These are phyloP conservation scores for Jordanella pulchra DNA, from an alignment of 2,797 vertebrate species.

Conservation along the genomic window DNA sequence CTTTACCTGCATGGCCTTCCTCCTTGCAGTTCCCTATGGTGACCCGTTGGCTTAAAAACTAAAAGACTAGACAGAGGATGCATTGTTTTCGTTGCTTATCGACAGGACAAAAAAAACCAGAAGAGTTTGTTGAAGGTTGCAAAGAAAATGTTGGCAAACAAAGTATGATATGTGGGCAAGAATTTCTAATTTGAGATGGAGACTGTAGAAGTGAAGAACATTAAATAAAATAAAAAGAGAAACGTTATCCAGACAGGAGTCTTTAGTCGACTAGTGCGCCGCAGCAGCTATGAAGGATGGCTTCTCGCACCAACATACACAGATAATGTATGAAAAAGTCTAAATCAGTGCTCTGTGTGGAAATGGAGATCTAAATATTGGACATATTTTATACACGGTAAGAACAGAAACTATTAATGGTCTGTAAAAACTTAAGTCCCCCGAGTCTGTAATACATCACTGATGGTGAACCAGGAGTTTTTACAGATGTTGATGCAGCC, in stretches of 20 bases:
- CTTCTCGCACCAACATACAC: too few species aligned
- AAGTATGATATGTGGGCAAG: neutral
- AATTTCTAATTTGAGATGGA: neutral
- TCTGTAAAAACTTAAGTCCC: too few species aligned
- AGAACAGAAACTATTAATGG: too few species aligned
- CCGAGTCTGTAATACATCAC: too few species aligned
- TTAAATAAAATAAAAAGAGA: neutral
- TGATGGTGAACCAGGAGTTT: too few species aligned
- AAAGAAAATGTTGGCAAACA: neutral
- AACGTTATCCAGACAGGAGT: neutral
- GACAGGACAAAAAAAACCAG: neutral
- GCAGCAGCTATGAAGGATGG: too few species aligned
- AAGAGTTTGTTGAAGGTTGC: conserved; percentile 3
- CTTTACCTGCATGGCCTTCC: conserved; percentile 23
- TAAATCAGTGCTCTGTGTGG: too few species aligned
- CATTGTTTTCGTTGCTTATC: conserved; percentile 27
- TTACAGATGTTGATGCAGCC: too few species aligned
- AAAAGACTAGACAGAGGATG: conserved; percentile 4
- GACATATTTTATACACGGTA: too few species aligned
- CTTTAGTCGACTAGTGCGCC: neutral
- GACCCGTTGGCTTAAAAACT: conserved; percentile 17
- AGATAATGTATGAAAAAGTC: neutral
- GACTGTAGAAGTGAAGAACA: neutral
- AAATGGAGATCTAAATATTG: too few species aligned
- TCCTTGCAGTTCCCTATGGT: conserved; percentile 18